Evolutionary conservation across 2,888 invertebrate genomes (phyloP), one percentile per base, ranked within the genome.

Genomic region (Synergus umbraculus): DNA sequence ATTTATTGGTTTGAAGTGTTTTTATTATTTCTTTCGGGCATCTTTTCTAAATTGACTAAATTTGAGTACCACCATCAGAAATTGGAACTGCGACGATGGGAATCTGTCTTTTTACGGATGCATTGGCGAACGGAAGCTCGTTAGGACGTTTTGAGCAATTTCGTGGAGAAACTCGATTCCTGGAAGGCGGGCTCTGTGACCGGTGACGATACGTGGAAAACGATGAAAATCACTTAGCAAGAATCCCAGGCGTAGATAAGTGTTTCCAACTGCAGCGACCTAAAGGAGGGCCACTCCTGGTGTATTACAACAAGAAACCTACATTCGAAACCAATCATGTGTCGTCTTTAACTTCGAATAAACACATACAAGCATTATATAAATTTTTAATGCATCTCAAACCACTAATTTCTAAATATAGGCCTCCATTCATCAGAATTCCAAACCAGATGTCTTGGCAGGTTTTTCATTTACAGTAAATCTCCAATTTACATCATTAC

Each of bases 161-260:
- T 78, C 67, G 60, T 69, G 69, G 78, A 69, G 78, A 69, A 78
- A 76, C 78, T 76, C 64, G 67, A 79, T 44, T 80, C 77, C 80
- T 79, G 79, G 80, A 65, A 78, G 77, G 77, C 77, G 66, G 66
- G 37, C 66, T 54, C 43, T 37, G 54, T 66, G 58, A 77, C 77
- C 22, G 29, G 83, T 80, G 81, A 83, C 78, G 82, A 82, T 85
- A 84, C 85, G 83, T 76, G 82, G 85, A 85, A 85, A 79, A 81
- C 78, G 83, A 83, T 85, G 85, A 84, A 85, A 84, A 85, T 85
- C 83, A 83, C 82, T 85, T 85, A 85, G 79, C 80, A 43, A 79
- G 83, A 85, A 85, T 79, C 76, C 78, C 82, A 80, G 78, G 81
- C 84, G 85, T 83, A 76, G 82, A 85, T 84, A 85, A 85, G 84